phyloP scores from a whole-genome alignment of 2,797 vertebrate species.

The Craterocephalus amniculus region DNA sequence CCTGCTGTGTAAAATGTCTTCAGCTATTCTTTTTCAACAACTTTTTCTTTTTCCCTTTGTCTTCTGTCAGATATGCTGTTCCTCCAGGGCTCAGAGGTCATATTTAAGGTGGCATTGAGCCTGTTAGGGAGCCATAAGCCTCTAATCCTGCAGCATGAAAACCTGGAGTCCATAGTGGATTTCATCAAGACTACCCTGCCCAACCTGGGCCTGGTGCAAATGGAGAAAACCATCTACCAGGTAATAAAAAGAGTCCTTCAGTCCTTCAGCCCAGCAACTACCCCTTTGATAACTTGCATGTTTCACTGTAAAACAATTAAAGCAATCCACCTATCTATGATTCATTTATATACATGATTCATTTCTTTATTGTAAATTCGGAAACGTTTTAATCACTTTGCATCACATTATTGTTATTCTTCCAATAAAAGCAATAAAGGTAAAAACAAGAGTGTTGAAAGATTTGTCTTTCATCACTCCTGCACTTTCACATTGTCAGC shows the following conservation, averaged over 20 bases:
- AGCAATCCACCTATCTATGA: background rate
- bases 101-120: slow-evolving; percentile 97
- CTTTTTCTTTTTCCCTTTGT: slow-evolving; percentile 3
- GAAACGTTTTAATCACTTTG: background rate
- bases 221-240: slow-evolving; percentile 99
- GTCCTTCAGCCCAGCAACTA: background rate
- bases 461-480: background rate
- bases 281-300: background rate
- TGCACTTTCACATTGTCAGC: background rate
- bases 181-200: slow-evolving; percentile 97
- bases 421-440: background rate
- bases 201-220: slow-evolving; percentile 96
- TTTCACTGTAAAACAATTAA: background rate
- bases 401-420: background rate
- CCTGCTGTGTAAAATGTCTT: background rate
- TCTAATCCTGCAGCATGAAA: slow-evolving; percentile 96
- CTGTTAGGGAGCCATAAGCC: slow-evolving; percentile 96
- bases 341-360: background rate
- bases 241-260: slow-evolving; percentile 70
- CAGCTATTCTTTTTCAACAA: background rate
- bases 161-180: slow-evolving; percentile 96
- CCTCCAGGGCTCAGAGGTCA: slow-evolving; percentile 95
- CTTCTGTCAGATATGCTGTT: slow-evolving; percentile 91
- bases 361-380: background rate
- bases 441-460: background rate